Conservation (phyloP, 2,888 invertebrate species). For the Limnephilus auricula region DNA sequence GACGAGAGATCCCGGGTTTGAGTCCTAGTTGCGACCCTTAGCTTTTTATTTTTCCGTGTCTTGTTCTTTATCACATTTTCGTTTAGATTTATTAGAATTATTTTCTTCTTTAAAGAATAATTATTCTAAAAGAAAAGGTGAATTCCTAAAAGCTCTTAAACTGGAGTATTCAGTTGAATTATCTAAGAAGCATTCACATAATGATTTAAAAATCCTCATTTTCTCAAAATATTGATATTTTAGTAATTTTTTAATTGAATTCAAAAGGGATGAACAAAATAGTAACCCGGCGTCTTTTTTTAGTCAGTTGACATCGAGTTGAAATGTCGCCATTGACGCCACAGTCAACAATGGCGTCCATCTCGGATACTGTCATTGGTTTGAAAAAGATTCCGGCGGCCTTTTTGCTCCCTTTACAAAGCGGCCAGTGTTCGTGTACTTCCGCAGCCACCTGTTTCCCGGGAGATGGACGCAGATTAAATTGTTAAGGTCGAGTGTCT, state of each 20-base stretch:
- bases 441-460: neutral
- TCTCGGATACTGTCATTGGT: neutral
- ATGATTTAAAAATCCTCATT: neutral
- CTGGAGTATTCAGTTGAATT: neutral
- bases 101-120: no score
- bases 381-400: neutral
- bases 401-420: neutral
- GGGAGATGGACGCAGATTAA: conserved; percentile 24
- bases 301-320: neutral
- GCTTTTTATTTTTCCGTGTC: no score
- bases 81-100: no score
- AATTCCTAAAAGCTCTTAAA: no score
- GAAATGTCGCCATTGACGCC: neutral
- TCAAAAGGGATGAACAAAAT: neutral
- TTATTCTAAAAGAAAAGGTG: neutral
- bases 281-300: neutral
- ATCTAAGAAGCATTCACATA: neutral
- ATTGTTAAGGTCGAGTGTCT: conserved; percentile 18
- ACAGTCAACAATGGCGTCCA: neutral
- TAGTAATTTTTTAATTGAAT: neutral
- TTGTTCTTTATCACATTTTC: no score
- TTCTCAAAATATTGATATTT: neutral
- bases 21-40: no score
- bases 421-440: neutral
- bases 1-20: no score